Conservation (phyloP, 2,113 vertebrate genomes). For the Anas platyrhynchos region DNA sequence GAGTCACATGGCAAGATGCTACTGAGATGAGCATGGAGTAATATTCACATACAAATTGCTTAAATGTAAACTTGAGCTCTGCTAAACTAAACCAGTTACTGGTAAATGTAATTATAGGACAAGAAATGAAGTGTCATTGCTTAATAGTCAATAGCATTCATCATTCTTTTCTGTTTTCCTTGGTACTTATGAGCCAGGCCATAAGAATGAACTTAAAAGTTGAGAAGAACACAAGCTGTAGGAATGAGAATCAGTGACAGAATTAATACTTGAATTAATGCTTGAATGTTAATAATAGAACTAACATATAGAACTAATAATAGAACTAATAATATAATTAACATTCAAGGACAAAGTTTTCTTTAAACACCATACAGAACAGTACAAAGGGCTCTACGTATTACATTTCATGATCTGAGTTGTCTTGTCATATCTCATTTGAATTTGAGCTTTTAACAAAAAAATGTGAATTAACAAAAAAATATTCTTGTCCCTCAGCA, state of each 20-base stretch:
- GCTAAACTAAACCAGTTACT: neutral
- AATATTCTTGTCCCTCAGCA: constrained; percentile 75
- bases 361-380: neutral
- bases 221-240: neutral
- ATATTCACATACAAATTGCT: neutral
- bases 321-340: neutral
- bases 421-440: neutral
- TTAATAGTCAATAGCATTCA: neutral
- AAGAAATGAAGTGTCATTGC: neutral
- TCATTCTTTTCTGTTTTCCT: neutral
- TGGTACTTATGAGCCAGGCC: neutral
- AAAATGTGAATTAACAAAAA: neutral
- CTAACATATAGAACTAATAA: too few species aligned
- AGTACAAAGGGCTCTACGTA: neutral
- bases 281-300: too few species aligned
- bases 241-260: neutral
- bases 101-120: neutral
- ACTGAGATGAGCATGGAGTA: neutral
- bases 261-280: neutral
- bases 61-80: neutral
- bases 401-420: neutral
- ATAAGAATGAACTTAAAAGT: neutral
- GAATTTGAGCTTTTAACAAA: neutral
- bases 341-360: neutral
- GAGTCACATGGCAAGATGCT: neutral